Base-by-base conservation (phyloP, 2,888 invertebrate species). In the Hyles lineata region DNA sequence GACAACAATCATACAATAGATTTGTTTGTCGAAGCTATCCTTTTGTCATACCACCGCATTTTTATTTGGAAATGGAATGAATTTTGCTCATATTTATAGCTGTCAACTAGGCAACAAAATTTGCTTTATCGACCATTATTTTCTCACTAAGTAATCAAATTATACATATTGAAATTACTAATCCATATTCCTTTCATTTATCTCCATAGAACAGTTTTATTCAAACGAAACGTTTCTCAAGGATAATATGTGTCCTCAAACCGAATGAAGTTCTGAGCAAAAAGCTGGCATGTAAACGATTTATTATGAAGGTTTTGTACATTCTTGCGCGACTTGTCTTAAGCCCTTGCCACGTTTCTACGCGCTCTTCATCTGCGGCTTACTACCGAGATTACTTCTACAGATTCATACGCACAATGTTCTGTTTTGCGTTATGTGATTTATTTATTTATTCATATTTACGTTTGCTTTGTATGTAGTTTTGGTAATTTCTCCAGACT, bases 251-350 rank as follows among this genome's bases (percentile, higher is more conserved):
- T 60, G 60, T 60, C 25, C 43, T 35, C 35, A 63, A 43, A 63
- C 21, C 21, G 43, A 63, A 43, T 63, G 35, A 63, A 63, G 63
- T 63, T 21, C 21, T 15, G 19, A 35, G 21, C 63, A 63, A 35
- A 63, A 43, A 63, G 43, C 43, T 63, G 63, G 15, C 21, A 63
- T 63, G 43, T 43, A 63, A 43, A 63, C 63, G 43, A 63, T 63
- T 35, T 63, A 43, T 63, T 63, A 63, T 63, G 21, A 63, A 63
- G 35, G 43, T 21, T 63, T 63, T 43, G 63, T 63, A 63, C 63
- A 43, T 63, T 63, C 43, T n/a, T 43, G 35, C 35, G n/a, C 63
- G 63, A 35, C 35, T 63, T 63, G 63, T 35, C 63, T 63, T 63
- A 63, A 63, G 15, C 43, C 43, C 63, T 43, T 63, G 63, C 63